Conservation (phyloP, 2,797 vertebrate species). For the Ibycter americanus region DNA sequence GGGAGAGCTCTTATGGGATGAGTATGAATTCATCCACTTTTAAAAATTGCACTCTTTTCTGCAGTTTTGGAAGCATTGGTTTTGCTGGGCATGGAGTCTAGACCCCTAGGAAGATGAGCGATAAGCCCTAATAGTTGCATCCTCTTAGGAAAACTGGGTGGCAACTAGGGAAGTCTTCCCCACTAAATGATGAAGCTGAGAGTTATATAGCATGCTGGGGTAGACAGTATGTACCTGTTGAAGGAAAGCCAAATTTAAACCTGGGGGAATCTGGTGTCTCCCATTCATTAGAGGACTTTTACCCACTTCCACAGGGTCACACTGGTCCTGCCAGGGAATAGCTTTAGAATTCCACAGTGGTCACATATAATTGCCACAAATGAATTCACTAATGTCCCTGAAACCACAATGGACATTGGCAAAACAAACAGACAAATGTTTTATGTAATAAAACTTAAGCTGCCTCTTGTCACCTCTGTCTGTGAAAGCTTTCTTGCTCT, state of each 20-base stretch:
- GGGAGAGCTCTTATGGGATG: not conserved
- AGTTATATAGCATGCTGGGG: not conserved
- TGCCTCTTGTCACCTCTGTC: not conserved
- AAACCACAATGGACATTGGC: not conserved
- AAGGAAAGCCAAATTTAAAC: not conserved
- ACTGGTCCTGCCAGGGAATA: not conserved
- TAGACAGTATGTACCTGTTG: not conserved
- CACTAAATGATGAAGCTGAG: not conserved
- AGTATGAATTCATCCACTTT: not conserved
- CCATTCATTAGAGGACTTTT: fast-evolving
- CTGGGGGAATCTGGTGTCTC: not conserved
- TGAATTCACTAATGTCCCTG: not conserved
- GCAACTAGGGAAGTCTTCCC: not conserved
- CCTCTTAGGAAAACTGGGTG: not conserved
- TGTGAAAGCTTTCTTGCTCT: not conserved
- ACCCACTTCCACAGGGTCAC: not conserved
- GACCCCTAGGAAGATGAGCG: not conserved
- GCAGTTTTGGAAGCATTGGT: not conserved
- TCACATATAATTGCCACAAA: not conserved
- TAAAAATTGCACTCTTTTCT: not conserved
- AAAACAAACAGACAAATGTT: not conserved
- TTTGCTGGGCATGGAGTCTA: not conserved
- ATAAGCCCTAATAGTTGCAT: not conserved
- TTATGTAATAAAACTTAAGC: not conserved
- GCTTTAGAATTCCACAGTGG: not conserved